Evolutionary conservation across 2,888 invertebrate species (phyloP).

Genomic region (Priocnemis perturbator): DNA sequence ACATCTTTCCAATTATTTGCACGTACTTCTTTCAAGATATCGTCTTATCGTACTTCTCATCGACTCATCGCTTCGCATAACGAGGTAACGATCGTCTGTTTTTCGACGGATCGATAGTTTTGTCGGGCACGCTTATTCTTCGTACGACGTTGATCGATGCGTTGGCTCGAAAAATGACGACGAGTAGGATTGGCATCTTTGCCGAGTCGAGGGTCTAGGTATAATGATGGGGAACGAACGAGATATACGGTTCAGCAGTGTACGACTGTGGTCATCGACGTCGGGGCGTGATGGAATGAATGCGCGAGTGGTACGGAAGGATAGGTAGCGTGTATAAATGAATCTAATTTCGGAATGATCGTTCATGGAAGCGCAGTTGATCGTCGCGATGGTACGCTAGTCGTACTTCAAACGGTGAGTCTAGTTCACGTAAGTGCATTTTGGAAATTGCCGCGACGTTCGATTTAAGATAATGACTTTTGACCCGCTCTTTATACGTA

Average conservation of each 20-base stretch:
- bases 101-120: constrained; percentile 25
- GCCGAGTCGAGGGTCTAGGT: no score
- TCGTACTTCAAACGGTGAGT: no score
- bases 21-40: background rate
- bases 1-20: no score
- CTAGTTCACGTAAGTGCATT: no score
- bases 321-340: background rate
- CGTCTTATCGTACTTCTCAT: constrained; percentile 17
- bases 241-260: background rate
- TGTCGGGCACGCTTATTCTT: constrained; percentile 31
- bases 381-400: constrained; percentile 13
- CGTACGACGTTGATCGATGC: constrained; percentile 24
- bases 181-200: constrained; percentile 7
- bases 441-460: no score
- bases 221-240: no score
- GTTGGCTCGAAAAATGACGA: constrained; percentile 26
- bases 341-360: constrained; percentile 24
- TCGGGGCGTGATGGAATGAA: no score
- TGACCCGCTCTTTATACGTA: no score
- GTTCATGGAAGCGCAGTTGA: constrained; percentile 31
- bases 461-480: no score
- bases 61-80: constrained; percentile 21
- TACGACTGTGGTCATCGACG: no score
- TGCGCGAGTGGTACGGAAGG: constrained; percentile 1
- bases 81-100: constrained; percentile 9